A percentile compares a stretch with the other conserved stretches of the same genome.
Conservation (phyloP, 92 coral and sea anemone genomes). For the Palythoa grandiflora region DNA sequence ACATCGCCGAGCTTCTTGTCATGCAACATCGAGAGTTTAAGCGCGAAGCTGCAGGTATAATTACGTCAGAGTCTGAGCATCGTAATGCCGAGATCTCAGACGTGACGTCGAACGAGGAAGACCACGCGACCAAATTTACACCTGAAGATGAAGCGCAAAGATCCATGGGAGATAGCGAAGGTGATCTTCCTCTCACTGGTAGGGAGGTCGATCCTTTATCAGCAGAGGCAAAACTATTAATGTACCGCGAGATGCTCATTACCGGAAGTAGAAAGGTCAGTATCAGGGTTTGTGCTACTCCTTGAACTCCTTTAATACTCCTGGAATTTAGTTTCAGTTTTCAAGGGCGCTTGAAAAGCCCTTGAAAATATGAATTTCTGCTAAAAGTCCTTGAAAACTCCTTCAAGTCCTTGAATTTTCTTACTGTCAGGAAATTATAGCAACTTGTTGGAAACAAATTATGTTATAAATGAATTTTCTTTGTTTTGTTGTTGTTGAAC, state of each 20-base stretch:
- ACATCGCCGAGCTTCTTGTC: slow-evolving; percentile 39
- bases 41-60: neutral
- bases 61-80: neutral
- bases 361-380: too few species aligned
- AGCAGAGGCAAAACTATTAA: neutral
- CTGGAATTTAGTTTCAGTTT: too few species aligned
- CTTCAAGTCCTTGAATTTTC: too few species aligned
- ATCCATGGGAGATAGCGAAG: neutral
- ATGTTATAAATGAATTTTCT: too few species aligned
- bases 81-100: neutral
- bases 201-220: neutral
- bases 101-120: neutral
- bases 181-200: neutral
- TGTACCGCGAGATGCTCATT: slow-evolving; percentile 33
- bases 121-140: neutral
- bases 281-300: too few species aligned
- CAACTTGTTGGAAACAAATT: too few species aligned
- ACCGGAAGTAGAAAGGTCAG: slow-evolving; percentile 34
- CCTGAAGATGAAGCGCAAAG: neutral
- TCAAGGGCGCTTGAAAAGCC: too few species aligned
- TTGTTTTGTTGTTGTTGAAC: too few species aligned
- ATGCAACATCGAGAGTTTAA: slow-evolving; percentile 32
- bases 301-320: too few species aligned
- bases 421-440: too few species aligned
- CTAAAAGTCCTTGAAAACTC: too few species aligned